phyloP scores from a whole-genome alignment of 2,113 vertebrate species.

The Murina feae region DNA sequence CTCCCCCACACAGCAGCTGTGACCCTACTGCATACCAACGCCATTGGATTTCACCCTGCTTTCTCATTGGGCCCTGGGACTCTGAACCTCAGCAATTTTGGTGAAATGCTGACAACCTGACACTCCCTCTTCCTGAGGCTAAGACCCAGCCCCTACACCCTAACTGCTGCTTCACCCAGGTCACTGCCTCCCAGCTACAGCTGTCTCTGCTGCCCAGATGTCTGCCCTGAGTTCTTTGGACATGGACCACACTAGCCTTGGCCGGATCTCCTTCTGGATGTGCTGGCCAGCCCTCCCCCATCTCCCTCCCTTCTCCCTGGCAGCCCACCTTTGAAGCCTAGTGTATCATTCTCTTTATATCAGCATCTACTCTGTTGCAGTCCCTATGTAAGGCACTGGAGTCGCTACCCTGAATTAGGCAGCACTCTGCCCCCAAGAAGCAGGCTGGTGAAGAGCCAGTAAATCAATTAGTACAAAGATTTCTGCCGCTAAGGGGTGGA shows the following conservation, averaged over 20 bases:
- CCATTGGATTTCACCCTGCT: neutral
- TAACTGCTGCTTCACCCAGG: neutral
- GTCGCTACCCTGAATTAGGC: neutral
- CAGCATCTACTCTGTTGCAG: neutral
- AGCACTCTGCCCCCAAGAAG: neutral
- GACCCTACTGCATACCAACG: accelerated
- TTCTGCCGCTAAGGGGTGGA: neutral
- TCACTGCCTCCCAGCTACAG: neutral
- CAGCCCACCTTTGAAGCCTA: neutral
- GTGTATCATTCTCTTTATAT: neutral
- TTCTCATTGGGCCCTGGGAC: neutral
- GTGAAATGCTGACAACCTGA: neutral
- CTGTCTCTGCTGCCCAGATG: neutral
- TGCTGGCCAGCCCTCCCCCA: neutral
- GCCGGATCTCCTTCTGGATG: neutral
- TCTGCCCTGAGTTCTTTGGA: neutral
- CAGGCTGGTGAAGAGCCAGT: neutral
- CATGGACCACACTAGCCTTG: neutral
- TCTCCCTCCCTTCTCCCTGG: neutral
- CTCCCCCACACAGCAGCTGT: neutral
- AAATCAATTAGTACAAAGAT: neutral
- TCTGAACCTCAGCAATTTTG: neutral
- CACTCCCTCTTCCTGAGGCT: neutral
- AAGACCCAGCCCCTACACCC: neutral
- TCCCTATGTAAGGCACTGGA: neutral